phyloP scores from a whole-genome alignment of 2,113 vertebrate species.

The Chlorocebus sabaeus region DNA sequence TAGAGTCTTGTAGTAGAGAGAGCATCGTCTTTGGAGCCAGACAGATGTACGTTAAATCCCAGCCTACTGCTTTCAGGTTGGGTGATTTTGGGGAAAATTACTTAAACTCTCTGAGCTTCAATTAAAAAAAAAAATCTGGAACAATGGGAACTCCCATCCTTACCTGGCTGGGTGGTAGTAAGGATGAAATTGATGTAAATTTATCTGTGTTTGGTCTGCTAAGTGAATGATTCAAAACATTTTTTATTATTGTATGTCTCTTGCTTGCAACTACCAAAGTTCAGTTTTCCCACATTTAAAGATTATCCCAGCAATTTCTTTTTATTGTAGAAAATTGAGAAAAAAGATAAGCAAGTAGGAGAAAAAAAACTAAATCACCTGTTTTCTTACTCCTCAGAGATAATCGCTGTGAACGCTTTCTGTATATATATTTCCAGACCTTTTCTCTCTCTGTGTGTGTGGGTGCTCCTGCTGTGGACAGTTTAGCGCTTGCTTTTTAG shows the following conservation, averaged over 20 bases:
- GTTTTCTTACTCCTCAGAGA: background rate
- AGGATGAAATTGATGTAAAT: background rate
- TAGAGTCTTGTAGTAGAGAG: background rate
- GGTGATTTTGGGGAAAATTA: background rate
- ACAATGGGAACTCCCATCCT: background rate
- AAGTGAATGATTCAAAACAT: background rate
- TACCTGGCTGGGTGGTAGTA: background rate
- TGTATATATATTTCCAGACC: background rate
- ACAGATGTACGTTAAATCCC: background rate
- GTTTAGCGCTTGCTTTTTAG: conserved; percentile 24
- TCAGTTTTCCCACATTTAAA: background rate
- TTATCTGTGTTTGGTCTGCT: background rate
- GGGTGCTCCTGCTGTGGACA: background rate
- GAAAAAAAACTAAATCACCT: background rate
- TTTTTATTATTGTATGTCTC: background rate
- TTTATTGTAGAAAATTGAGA: conserved; percentile 36
- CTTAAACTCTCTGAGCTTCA: background rate
- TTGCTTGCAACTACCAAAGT: background rate
- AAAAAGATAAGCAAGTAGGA: conserved; percentile 6
- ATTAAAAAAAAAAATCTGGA: background rate
- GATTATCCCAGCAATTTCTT: conserved; percentile 3
- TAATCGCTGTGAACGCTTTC: background rate
- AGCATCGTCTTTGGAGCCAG: background rate
- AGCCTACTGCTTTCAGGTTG: background rate
- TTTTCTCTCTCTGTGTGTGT: background rate